These are phyloP conservation scores for Girardia tigrina DNA, from an alignment of 2,888 invertebrate genomes.

Conservation along the genomic window DNA sequence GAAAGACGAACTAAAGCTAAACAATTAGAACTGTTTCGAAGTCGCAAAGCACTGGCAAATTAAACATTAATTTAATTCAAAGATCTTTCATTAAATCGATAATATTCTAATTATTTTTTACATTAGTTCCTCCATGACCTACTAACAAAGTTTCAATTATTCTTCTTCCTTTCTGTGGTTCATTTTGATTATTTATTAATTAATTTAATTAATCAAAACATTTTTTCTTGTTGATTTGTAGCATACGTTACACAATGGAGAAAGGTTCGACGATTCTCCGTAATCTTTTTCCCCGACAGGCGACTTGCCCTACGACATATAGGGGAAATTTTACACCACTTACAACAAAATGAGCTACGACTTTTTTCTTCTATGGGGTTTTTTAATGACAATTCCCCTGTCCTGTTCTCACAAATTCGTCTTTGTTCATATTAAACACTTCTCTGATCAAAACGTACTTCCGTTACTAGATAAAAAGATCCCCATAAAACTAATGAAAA, in stretches of 20 bases:
- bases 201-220: conserved; percentile 1
- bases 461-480: conserved; percentile 19
- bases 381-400: conserved; percentile 14
- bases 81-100: conserved; percentile 2
- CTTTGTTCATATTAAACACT: conserved; percentile 23
- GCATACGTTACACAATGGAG: neutral
- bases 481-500: neutral
- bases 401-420: conserved; percentile 1
- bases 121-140: conserved; percentile 15
- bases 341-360: neutral
- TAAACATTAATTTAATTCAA: conserved; percentile 14
- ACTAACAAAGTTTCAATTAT: conserved; percentile 20
- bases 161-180: conserved; percentile 23
- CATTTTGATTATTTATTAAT: conserved; percentile 14
- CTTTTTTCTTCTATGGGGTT: conserved; percentile 1
- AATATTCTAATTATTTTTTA: conserved; percentile 23
- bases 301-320: neutral
- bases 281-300: neutral
- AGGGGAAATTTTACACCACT: conserved; percentile 14
- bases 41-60: neutral
- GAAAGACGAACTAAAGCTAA: conserved; percentile 16
- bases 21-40: conserved; percentile 13
- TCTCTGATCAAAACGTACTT: conserved; percentile 23
- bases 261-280: neutral
- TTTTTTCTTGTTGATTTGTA: neutral